Conservation (phyloP, 2,888 invertebrate species). For the Dioctria rufipes region DNA sequence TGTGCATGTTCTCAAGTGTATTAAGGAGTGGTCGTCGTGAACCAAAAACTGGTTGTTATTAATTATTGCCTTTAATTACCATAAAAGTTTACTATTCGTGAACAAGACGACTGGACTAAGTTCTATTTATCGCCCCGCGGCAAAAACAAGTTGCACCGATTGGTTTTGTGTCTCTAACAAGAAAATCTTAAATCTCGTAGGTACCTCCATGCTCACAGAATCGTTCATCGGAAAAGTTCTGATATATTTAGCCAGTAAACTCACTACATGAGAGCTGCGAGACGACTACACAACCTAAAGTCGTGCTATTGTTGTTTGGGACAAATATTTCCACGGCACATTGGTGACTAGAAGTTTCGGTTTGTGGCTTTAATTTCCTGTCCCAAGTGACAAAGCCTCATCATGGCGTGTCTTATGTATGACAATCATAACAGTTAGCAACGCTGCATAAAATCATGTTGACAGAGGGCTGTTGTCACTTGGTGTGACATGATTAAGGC, state of each 20-base stretch:
- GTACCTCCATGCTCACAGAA: slow-evolving; percentile 11
- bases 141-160: not conserved
- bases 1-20: slow-evolving; percentile 9
- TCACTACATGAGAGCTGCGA: no score
- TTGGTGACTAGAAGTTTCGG: not conserved
- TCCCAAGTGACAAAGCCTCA: slow-evolving; percentile 43
- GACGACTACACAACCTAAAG: no score
- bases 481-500: slow-evolving; percentile 37
- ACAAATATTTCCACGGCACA: not conserved
- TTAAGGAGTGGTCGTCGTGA: not conserved
- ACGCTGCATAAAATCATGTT: slow-evolving; percentile 42
- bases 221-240: not conserved
- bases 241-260: not conserved
- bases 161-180: not conserved
- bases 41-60: slow-evolving; percentile 37
- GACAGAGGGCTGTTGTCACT: slow-evolving; percentile 46
- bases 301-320: slow-evolving; percentile 11
- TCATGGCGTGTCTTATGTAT: slow-evolving; percentile 22
- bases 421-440: slow-evolving; percentile 29
- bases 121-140: not conserved
- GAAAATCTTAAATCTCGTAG: not conserved
- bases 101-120: not conserved
- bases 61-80: slow-evolving; percentile 34
- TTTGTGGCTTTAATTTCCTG: slow-evolving; percentile 48
- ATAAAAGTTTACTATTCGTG: slow-evolving; percentile 30